Evolutionary conservation across 2,888 invertebrate genomes (phyloP).

Genomic region (Cetonia aurata): DNA sequence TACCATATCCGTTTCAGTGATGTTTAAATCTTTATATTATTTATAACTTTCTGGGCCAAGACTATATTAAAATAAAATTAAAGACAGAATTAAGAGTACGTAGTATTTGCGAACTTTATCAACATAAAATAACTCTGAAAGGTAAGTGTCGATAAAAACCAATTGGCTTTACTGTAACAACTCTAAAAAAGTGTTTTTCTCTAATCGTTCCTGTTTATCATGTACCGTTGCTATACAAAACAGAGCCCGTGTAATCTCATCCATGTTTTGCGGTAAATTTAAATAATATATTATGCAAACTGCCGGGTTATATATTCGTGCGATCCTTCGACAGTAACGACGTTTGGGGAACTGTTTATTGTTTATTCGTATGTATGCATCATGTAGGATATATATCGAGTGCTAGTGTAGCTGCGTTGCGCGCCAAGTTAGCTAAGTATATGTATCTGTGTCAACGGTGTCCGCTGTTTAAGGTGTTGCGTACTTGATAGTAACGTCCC

Average conservation of each 20-base stretch:
- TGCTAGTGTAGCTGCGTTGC: not conserved
- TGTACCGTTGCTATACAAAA: too few species aligned
- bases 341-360: slow-evolving; percentile 16
- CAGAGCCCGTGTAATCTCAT: not conserved
- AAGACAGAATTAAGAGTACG: too few species aligned
- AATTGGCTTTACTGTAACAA: too few species aligned
- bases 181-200: too few species aligned
- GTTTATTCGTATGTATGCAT: not conserved
- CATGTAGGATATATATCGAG: not conserved
- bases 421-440: slow-evolving; percentile 13
- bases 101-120: too few species aligned
- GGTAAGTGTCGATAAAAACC: too few species aligned
- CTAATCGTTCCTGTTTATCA: too few species aligned
- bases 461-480: slow-evolving; percentile 22
- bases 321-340: not conserved
- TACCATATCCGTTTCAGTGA: too few species aligned
- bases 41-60: too few species aligned
- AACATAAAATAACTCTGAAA: too few species aligned
- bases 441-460: slow-evolving; percentile 29
- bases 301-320: not conserved
- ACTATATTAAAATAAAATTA: too few species aligned
- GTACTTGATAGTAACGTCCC: slow-evolving; percentile 4
- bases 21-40: too few species aligned
- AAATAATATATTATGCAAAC: slow-evolving; percentile 29
- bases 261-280: slow-evolving; percentile 26